Percentiles rank a stretch among this genome's conserved stretches.
These are phyloP conservation scores for Oreonectes daqikongensis DNA, from an alignment of 2,797 vertebrate species.

Conservation along the genomic window DNA sequence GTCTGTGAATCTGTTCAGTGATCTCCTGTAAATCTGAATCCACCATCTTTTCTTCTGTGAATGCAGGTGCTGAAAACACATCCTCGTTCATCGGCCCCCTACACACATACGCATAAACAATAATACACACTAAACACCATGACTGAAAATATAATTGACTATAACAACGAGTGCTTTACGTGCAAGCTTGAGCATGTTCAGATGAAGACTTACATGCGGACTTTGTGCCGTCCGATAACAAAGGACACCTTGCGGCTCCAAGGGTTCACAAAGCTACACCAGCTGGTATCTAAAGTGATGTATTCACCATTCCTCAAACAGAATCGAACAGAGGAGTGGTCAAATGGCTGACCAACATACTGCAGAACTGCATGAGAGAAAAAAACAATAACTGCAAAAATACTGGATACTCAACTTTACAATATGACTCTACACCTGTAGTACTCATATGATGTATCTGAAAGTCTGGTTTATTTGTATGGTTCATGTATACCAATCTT, in stretches of 20 bases:
- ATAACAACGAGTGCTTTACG: neutral
- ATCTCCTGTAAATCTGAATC: slow-evolving; percentile 86
- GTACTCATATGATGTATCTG: no score
- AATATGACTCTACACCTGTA: no score
- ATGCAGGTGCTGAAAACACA: slow-evolving; percentile 78
- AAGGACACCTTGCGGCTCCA: slow-evolving; percentile 96
- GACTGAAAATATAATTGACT: slow-evolving; percentile 25
- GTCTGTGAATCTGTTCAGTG: slow-evolving; percentile 89
- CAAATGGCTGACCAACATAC: slow-evolving; percentile 89
- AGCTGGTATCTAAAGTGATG: slow-evolving; percentile 91
- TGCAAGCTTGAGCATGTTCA: neutral
- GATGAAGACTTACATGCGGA: slow-evolving; percentile 85
- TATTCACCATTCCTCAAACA: slow-evolving; percentile 91
- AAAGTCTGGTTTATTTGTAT: neutral
- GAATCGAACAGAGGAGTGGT: slow-evolving; percentile 83
- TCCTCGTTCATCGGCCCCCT: slow-evolving; percentile 95
- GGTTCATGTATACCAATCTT: neutral
- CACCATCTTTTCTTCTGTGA: slow-evolving; percentile 75
- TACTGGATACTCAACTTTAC: neutral
- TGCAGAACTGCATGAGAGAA: slow-evolving; percentile 21
- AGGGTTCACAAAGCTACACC: slow-evolving; percentile 96
- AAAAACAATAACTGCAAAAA: neutral
- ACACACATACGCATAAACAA: slow-evolving; percentile 49
- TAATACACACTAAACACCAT: slow-evolving; percentile 1
- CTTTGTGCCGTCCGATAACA: slow-evolving; percentile 94